Evolutionary conservation across 1,140 invertebrate species (phyloP), one percentile per base, ranked within the genome.

Genomic region (Eurosta solidaginis): DNA sequence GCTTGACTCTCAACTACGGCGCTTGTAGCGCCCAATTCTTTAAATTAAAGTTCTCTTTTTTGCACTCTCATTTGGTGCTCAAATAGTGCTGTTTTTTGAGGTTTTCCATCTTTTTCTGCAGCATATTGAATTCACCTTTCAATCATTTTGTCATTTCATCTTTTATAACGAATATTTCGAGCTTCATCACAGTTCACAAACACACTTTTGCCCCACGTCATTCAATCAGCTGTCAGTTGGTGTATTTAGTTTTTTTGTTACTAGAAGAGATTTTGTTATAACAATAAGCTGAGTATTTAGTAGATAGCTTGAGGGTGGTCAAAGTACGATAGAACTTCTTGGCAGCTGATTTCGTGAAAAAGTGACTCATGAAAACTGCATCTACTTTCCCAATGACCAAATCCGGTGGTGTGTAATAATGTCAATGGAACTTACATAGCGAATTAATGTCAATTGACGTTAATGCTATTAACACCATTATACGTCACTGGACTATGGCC

Each of bases 101-200:
- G 78, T 76, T 76, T 63, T 40, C 5, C 25, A 42, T 74, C 42
- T 74, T 44, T 74, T 20, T 74, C 7, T 12, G 4, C 22, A 14
- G 10, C 82, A 82, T 81, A 83, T 80, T 85, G 83, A 82, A 85
- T 82, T 81, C 81, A 80, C 80, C 81, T 83, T 83, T 85, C 83
- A 85, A 85, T 85, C 84, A 78, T 74, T 74, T 75, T 73, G 83
- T 83, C 83, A 54, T 78, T 47, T 68, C 45, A 68, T 59, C 40
- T 78, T 44, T 36, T 25, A 54, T 9, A 25, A 68, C 40, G 59
- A 42, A 42, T 42, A 40, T 17, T 40, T 68, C 9, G 40, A 68
- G 22, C 17, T 68, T 40, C 59, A 40, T 68, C 33, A 22, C 22
- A 5, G 36, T 33, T 68, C 59, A 68, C 59, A 42, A 17, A 5